phyloP scores from a whole-genome alignment of 37 sponge, comb jelly and placozoan species.

The Chondrilla cf. caribensis region DNA sequence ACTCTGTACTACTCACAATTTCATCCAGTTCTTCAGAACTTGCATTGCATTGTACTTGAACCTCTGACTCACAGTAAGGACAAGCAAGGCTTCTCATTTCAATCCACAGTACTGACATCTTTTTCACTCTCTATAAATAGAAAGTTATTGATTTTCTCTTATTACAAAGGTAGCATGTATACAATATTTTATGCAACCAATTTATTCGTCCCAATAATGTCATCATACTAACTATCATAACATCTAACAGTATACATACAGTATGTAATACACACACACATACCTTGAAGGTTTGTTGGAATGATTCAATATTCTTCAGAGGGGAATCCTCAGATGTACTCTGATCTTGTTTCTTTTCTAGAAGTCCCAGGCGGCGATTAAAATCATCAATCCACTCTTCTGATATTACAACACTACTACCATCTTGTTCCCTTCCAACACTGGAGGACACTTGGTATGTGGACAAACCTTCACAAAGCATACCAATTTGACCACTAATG shows the following conservation, averaged over 20 bases:
- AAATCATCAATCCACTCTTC: constrained; percentile 6
- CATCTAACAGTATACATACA: neutral
- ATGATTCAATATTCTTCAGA: neutral
- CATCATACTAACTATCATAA: neutral
- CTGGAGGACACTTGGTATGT: neutral
- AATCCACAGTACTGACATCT: too few relatives aligned
- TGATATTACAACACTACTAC: too few relatives aligned
- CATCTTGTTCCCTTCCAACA: neutral
- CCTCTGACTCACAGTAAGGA: too few relatives aligned
- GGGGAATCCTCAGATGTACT: neutral
- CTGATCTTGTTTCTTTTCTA: neutral
- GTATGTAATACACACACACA: neutral
- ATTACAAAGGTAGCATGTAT: too few relatives aligned
- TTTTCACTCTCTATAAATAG: too few relatives aligned
- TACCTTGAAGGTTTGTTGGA: neutral
- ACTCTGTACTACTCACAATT: too few relatives aligned
- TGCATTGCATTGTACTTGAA: too few relatives aligned
- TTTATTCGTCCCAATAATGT: too few relatives aligned
- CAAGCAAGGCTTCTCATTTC: too few relatives aligned
- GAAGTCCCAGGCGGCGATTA: neutral
- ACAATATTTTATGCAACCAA: too few relatives aligned
- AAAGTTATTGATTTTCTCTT: too few relatives aligned
- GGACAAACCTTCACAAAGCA: neutral
- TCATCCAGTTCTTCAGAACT: too few relatives aligned
- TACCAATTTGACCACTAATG: neutral